Percentiles rank a stretch among this genome's conserved stretches.
Evolutionary conservation across 2,797 vertebrate species (phyloP).

Genomic region (Rousettus madagascariensis): DNA sequence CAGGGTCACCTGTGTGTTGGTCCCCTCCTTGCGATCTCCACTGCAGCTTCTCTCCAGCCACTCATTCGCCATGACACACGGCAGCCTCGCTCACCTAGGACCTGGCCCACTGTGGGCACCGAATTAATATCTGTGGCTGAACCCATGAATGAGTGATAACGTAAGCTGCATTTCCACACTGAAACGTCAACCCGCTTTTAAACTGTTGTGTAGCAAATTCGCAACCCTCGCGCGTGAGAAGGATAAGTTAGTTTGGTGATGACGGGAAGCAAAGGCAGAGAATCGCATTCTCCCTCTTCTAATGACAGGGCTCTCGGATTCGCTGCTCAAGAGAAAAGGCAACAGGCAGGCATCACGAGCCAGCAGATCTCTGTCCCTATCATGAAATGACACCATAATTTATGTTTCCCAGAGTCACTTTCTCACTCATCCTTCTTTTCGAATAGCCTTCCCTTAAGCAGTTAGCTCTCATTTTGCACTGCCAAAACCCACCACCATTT

Average conservation of each 20-base stretch:
- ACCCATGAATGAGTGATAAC: neutral
- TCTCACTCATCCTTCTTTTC: neutral
- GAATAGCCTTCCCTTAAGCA: neutral
- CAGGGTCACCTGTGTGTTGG: neutral
- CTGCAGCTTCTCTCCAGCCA: neutral
- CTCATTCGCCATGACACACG: neutral
- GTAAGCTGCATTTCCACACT: neutral
- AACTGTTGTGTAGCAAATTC: neutral
- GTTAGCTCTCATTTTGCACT: slow-evolving; percentile 22
- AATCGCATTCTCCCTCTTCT: neutral
- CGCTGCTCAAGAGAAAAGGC: neutral
- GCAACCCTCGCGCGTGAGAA: neutral
- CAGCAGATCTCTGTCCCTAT: neutral
- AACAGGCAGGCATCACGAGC: neutral
- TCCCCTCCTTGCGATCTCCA: neutral
- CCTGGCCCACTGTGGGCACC: neutral
- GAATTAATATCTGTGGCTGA: neutral
- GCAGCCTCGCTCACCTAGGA: neutral
- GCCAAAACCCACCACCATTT: neutral
- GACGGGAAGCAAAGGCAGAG: slow-evolving; percentile 20
- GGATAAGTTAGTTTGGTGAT: neutral
- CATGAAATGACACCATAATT: neutral
- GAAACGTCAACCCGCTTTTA: neutral
- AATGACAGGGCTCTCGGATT: neutral
- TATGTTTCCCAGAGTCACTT: neutral